A percentile compares a stretch with the other conserved stretches of the same genome.
Conservation (phyloP, 92 coral and sea anemone genomes). For the Parazoanthus darwini region DNA sequence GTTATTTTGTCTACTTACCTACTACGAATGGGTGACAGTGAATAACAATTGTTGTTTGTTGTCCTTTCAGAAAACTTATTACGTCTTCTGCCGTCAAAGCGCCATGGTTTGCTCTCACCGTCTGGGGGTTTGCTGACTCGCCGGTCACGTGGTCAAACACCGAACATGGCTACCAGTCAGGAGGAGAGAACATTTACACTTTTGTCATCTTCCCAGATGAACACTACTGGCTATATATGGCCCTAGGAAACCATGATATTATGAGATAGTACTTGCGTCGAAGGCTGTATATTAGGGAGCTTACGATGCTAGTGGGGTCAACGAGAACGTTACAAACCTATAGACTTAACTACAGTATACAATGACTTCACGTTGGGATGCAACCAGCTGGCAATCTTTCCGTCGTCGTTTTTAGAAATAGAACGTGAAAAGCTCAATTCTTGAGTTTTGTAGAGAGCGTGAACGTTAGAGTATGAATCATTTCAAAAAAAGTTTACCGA, state of each 20-base stretch:
- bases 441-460: no score
- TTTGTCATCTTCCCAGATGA: conserved; percentile 83
- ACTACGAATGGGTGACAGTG: not conserved
- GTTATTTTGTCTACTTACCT: no score
- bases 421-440: no score
- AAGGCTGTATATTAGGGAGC: not conserved
- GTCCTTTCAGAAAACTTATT: conserved; percentile 21
- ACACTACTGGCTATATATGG: conserved; percentile 75
- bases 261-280: conserved; percentile 49
- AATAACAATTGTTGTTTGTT: not conserved
- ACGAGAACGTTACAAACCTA: no score
- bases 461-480: no score
- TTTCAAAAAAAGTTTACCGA: no score
- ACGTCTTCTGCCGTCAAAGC: conserved; percentile 26
- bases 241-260: conserved; percentile 78
- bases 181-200: conserved; percentile 93
- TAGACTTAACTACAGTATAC: no score
- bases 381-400: no score
- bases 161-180: conserved; percentile 77
- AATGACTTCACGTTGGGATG: no score
- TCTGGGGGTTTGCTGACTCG: conserved; percentile 94
- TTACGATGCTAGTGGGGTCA: no score
- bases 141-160: conserved; percentile 87
- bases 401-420: no score
- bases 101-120: conserved; percentile 87